These are phyloP conservation scores for Geophilus truncorum DNA, from an alignment of 2,888 invertebrate genomes.

Conservation along the genomic window DNA sequence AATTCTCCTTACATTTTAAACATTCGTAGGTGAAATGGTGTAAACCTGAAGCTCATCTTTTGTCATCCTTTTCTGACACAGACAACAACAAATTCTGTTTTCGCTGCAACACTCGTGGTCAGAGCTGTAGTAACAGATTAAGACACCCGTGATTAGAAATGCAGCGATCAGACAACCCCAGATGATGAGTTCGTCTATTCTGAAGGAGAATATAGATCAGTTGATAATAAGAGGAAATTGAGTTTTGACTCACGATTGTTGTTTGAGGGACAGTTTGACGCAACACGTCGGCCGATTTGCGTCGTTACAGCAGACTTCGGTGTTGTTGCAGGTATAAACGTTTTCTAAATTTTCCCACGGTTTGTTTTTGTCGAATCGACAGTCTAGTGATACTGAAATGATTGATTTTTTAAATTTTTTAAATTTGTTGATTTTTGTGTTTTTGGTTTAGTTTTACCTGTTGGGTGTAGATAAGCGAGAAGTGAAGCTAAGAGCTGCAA, in stretches of 20 bases:
- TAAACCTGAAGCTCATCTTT: not conserved
- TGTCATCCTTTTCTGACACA: not conserved
- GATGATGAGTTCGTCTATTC: not conserved
- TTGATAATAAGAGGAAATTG: not conserved
- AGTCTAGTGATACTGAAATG: not conserved
- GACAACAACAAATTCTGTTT: not conserved
- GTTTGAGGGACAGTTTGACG: not conserved
- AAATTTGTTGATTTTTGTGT: too few species aligned
- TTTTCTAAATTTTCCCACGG: not conserved
- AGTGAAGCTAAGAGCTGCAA: too few species aligned
- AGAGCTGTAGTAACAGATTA: not conserved
- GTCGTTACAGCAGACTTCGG: slow-evolving; percentile 3
- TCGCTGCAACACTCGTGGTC: not conserved
- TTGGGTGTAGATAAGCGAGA: too few species aligned
- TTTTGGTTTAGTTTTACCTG: too few species aligned
- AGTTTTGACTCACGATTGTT: not conserved
- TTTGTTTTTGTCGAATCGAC: not conserved
- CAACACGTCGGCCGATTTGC: not conserved
- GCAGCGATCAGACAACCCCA: not conserved
- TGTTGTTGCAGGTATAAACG: not conserved
- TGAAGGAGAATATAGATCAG: not conserved
- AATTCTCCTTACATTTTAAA: not conserved
- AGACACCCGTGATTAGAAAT: not conserved
- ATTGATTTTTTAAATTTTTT: too few species aligned
- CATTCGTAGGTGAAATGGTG: not conserved